These are phyloP conservation scores for Meandrusa payeni DNA, from an alignment of 2,888 invertebrate species.

Conservation along the genomic window DNA sequence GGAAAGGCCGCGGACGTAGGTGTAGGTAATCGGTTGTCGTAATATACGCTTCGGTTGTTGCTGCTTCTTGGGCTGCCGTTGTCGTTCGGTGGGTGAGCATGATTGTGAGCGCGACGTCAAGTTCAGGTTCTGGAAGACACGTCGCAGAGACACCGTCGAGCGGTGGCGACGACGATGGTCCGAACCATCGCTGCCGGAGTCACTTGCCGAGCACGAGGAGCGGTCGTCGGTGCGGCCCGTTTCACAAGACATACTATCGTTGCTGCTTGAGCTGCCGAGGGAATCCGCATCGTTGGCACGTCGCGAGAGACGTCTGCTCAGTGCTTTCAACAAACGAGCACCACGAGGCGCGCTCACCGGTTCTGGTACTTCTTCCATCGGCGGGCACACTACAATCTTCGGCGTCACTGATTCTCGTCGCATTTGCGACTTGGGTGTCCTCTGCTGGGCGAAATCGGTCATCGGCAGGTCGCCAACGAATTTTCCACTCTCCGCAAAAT, in stretches of 20 bases:
- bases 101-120: constrained; percentile 84
- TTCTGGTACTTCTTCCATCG: constrained; percentile 77
- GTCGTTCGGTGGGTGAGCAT: constrained; percentile 75
- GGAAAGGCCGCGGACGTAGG: constrained; percentile 89
- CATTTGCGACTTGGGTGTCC: constrained; percentile 43
- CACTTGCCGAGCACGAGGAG: constrained; percentile 81
- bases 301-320: constrained; percentile 83
- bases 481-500: constrained; percentile 57
- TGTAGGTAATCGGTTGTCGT: constrained; percentile 88
- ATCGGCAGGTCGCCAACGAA: constrained; percentile 54
- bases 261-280: constrained; percentile 68
- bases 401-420: constrained; percentile 62
- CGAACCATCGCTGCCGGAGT: constrained; percentile 83
- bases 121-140: constrained; percentile 85
- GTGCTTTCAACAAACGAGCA: constrained; percentile 83
- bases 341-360: constrained; percentile 80
- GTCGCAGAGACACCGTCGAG: constrained; percentile 84
- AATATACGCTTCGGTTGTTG: constrained; percentile 87
- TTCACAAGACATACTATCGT: constrained; percentile 65
- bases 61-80: constrained; percentile 78
- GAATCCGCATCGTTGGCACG: constrained; percentile 68
- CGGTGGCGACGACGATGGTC: constrained; percentile 71
- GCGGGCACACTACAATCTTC: constrained; percentile 73
- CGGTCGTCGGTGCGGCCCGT: constrained; percentile 59
- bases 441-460: constrained; percentile 47